phyloP scores from a whole-genome alignment of 2,888 invertebrate species.

The Cephus spinipes region DNA sequence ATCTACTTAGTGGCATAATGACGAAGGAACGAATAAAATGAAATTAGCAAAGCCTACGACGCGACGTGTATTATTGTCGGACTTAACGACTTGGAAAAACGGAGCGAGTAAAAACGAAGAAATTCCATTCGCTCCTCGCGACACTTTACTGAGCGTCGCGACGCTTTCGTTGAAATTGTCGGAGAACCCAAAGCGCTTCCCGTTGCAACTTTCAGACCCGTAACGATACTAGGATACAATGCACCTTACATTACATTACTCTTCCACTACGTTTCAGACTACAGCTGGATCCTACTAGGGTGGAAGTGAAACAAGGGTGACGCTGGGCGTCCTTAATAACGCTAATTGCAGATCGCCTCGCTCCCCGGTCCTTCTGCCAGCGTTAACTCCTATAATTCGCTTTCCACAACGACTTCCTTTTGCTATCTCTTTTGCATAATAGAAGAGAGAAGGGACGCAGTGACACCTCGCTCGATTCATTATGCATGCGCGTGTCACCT shows the following conservation, averaged over 20 bases:
- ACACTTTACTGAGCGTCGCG: not conserved
- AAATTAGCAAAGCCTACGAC: not conserved
- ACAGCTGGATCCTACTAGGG: not conserved
- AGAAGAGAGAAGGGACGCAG: not conserved
- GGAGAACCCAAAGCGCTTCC: not conserved
- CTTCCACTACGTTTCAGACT: not conserved
- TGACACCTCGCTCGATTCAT: not conserved
- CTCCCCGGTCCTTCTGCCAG: slow-evolving; percentile 13
- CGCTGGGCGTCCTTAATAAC: slow-evolving; percentile 40
- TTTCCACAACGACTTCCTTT: slow-evolving; percentile 7
- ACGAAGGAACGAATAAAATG: not conserved
- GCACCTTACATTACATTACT: not conserved
- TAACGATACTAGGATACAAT: not conserved
- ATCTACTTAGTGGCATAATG: not conserved
- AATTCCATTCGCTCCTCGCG: not conserved
- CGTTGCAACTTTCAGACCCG: not conserved
- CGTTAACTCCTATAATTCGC: slow-evolving; percentile 34
- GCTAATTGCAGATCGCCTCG: slow-evolving; percentile 40
- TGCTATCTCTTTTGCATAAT: not conserved
- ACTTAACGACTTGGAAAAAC: not conserved
- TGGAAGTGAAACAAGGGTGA: slow-evolving; percentile 27
- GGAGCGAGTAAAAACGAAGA: not conserved
- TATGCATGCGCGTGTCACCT: not conserved
- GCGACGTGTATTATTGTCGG: not conserved
- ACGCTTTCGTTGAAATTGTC: not conserved